phyloP scores from a whole-genome alignment of 1,140 invertebrate species.

The Lordiphosa mommai region DNA sequence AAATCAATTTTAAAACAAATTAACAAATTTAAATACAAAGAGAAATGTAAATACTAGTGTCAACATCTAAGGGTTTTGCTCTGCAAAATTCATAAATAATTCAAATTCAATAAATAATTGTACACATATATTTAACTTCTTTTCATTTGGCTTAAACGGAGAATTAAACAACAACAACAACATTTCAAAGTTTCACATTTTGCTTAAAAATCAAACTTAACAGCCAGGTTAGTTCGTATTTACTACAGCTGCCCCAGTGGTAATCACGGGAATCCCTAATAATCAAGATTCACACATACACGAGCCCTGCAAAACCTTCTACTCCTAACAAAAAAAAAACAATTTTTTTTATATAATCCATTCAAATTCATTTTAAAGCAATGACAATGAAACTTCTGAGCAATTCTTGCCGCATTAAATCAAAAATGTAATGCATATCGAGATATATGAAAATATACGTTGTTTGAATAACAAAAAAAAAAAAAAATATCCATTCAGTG shows the following conservation, averaged over 20 bases:
- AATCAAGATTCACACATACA: too few relatives aligned
- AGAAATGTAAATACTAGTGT: constrained; percentile 22
- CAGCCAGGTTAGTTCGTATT: constrained; percentile 19
- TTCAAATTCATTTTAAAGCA: too few relatives aligned
- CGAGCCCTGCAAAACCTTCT: constrained; percentile 12
- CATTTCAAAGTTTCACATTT: constrained; percentile 1
- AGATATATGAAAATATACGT: too few relatives aligned
- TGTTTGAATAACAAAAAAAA: too few relatives aligned
- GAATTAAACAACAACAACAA: constrained; percentile 37
- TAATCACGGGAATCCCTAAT: too few relatives aligned
- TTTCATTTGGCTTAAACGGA: constrained; percentile 49
- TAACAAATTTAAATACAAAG: constrained; percentile 34
- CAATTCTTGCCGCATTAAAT: too few relatives aligned
- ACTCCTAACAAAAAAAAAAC: too few relatives aligned
- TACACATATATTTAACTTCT: constrained; percentile 75
- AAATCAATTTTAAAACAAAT: constrained; percentile 40
- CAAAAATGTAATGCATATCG: too few relatives aligned
- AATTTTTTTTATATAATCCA: too few relatives aligned
- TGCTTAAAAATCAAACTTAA: constrained; percentile 18
- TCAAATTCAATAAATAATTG: constrained; percentile 6
- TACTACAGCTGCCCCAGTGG: too few relatives aligned
- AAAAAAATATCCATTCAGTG: too few relatives aligned
- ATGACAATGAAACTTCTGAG: too few relatives aligned
- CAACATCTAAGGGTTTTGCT: not conserved
- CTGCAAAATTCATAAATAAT: constrained; percentile 31